A percentile compares a stretch with the other conserved stretches of the same genome.
Conservation (phyloP, 2,888 invertebrate species). For the Myopa tessellatipennis region DNA sequence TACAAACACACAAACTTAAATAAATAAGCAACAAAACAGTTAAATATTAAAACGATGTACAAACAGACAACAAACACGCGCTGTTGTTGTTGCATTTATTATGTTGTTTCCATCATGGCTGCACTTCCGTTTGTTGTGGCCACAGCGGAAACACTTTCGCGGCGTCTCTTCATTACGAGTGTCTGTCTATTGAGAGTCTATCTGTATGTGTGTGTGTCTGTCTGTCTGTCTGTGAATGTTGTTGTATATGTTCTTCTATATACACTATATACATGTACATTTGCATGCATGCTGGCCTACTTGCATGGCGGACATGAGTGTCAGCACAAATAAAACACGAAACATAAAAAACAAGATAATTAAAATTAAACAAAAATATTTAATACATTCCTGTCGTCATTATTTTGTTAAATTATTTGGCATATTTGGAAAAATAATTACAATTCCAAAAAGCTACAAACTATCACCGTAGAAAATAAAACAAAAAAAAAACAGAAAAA, state of each 20-base stretch:
- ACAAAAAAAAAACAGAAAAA: neutral
- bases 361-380: constrained; percentile 39
- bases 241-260: neutral
- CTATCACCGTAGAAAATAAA: neutral
- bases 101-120: neutral
- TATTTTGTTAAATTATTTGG: constrained; percentile 36
- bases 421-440: constrained; percentile 32
- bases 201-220: neutral
- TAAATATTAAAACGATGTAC: neutral
- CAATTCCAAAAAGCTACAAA: constrained; percentile 28
- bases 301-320: neutral
- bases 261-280: neutral
- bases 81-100: constrained; percentile 9
- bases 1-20: neutral
- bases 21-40: constrained; percentile 9
- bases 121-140: constrained; percentile 25
- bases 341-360: constrained; percentile 5
- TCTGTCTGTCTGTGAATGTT: constrained; percentile 1
- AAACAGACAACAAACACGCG: too few relatives aligned
- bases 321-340: neutral
- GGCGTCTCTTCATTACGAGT: constrained; percentile 29
- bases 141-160: constrained; percentile 17
- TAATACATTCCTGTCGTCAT: constrained; percentile 18
- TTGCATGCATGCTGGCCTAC: neutral
- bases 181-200: neutral